Percentiles rank a stretch among this genome's conserved stretches.
These are phyloP conservation scores for Atrina japonica DNA, from an alignment of 2,888 invertebrate species.

Conservation along the genomic window DNA sequence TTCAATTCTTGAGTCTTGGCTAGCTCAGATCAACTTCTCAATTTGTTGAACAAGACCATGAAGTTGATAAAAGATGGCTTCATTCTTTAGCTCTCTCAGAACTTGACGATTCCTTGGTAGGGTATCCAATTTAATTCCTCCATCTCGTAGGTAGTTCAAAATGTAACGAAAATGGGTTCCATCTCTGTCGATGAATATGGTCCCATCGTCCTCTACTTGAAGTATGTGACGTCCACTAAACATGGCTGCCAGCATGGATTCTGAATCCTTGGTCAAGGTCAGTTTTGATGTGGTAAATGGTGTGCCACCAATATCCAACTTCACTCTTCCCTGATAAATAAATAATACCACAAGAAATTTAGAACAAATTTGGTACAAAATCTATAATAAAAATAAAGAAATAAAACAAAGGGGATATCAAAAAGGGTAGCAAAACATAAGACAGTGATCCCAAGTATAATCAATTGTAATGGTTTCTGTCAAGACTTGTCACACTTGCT, in stretches of 20 bases:
- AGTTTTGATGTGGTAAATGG: conserved; percentile 73
- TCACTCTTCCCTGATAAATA: conserved; percentile 70
- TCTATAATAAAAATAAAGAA: too few species aligned
- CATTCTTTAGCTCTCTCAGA: conserved; percentile 71
- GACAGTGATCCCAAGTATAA: too few species aligned
- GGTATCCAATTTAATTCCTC: conserved; percentile 68
- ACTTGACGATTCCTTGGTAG: conserved; percentile 72
- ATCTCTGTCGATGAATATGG: conserved; percentile 75
- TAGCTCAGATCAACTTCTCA: conserved; percentile 63
- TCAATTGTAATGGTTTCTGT: too few species aligned
- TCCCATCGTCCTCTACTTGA: conserved; percentile 69
- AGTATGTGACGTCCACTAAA: conserved; percentile 75
- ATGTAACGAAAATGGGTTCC: conserved; percentile 77
- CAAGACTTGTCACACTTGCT: too few species aligned
- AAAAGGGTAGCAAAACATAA: too few species aligned
- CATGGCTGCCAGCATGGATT: conserved; percentile 78
- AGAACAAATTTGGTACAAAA: too few species aligned
- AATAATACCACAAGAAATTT: too few species aligned
- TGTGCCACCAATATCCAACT: conserved; percentile 75
- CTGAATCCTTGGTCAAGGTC: conserved; percentile 72
- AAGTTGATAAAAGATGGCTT: conserved; percentile 75
- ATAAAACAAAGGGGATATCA: too few species aligned
- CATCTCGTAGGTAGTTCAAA: conserved; percentile 77
- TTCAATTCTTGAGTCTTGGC: too few species aligned
- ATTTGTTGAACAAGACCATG: conserved; percentile 73